phyloP scores from a whole-genome alignment of 2,113 vertebrate genomes.

The Forbesichthys papilliferus region DNA sequence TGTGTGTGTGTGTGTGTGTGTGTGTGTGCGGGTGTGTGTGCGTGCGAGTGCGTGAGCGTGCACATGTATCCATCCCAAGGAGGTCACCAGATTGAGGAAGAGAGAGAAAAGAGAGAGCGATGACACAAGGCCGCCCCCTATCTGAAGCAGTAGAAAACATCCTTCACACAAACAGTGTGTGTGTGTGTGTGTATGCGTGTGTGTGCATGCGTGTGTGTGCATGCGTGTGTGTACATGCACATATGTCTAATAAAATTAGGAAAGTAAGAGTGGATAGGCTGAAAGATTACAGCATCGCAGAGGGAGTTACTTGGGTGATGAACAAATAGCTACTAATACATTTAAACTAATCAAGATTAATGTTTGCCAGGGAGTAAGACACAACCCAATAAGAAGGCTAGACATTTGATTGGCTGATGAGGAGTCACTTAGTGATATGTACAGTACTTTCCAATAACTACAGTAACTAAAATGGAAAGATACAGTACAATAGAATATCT shows the following conservation, averaged over 20 bases:
- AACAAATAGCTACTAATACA: slow-evolving; percentile 59
- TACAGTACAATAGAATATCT: not conserved
- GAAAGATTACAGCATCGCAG: slow-evolving; percentile 32
- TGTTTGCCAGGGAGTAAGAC: slow-evolving; percentile 58
- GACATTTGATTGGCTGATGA: slow-evolving; percentile 35
- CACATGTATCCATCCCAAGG: not conserved
- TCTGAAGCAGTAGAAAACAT: slow-evolving; percentile 70
- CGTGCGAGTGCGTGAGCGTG: not conserved
- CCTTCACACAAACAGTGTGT: slow-evolving; percentile 27
- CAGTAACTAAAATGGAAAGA: not conserved
- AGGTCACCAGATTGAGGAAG: slow-evolving; percentile 6
- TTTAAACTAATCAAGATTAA: slow-evolving; percentile 25
- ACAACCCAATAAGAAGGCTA: slow-evolving; percentile 39
- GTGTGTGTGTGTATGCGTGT: slow-evolving; percentile 16
- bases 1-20: not conserved
- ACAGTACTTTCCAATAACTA: not conserved
- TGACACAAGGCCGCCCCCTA: slow-evolving; percentile 81
- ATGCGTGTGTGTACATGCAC: slow-evolving; percentile 5
- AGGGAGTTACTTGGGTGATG: slow-evolving; percentile 47
- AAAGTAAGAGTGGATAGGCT: slow-evolving; percentile 44
- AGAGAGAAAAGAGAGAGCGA: slow-evolving; percentile 17
- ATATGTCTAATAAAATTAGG: slow-evolving; percentile 42
- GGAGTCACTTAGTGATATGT: not conserved
- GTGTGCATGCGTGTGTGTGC: slow-evolving; percentile 13
- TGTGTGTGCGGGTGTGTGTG: not conserved